phyloP scores from a whole-genome alignment of 2,888 invertebrate species.

The Drosophila paucipuncta region DNA sequence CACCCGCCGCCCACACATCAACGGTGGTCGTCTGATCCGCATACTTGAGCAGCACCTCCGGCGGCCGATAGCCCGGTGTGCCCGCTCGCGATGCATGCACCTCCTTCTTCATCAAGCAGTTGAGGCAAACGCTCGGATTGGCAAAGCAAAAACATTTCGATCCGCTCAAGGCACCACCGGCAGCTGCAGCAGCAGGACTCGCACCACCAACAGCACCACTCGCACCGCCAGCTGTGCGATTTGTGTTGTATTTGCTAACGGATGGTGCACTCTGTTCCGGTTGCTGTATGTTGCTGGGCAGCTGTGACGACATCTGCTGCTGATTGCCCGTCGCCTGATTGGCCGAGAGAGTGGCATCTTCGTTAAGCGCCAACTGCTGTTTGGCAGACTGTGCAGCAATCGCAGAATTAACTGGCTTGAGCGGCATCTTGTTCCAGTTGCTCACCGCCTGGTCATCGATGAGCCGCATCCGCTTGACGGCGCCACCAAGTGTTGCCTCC shows the following conservation, averaged over 20 bases:
- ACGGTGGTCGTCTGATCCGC: slow-evolving; percentile 93
- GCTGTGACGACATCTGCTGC: background rate
- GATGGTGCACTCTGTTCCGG: slow-evolving; percentile 43
- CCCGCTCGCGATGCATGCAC: slow-evolving; percentile 93
- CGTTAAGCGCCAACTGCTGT: background rate
- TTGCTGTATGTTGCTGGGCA: slow-evolving; percentile 13
- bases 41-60: slow-evolving; percentile 93
- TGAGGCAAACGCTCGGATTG: slow-evolving; percentile 89
- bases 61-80: slow-evolving; percentile 95
- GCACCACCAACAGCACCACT: background rate
- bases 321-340: background rate
- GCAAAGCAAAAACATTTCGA: slow-evolving; percentile 89
- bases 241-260: slow-evolving; percentile 80
- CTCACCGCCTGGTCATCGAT: slow-evolving; percentile 48
- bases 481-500: slow-evolving; percentile 56
- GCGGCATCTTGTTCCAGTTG: slow-evolving; percentile 79
- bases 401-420: slow-evolving; percentile 82
- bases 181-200: background rate
- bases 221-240: slow-evolving; percentile 58
- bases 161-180: slow-evolving; percentile 3
- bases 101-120: slow-evolving; percentile 88
- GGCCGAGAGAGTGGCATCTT: background rate
- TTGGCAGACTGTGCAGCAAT: slow-evolving; percentile 63
- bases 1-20: slow-evolving; percentile 95
- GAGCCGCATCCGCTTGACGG: slow-evolving; percentile 77